Evolutionary conservation across 2,113 vertebrate genomes (phyloP).

Genomic region (Muntiacus muntjak): DNA sequence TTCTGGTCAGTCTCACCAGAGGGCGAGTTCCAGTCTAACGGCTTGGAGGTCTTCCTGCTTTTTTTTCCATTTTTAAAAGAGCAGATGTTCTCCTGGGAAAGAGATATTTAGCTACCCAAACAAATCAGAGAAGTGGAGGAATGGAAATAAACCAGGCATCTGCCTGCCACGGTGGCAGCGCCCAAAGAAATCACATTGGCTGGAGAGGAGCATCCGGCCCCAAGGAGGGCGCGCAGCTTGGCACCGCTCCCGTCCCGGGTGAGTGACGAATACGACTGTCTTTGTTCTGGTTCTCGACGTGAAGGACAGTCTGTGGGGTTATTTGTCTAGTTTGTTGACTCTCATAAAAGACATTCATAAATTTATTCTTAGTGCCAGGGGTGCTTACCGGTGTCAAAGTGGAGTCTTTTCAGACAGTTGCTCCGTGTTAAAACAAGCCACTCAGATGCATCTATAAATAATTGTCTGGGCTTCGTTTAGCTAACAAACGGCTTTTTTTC

Average conservation of each 20-base stretch:
- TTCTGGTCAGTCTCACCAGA: not conserved
- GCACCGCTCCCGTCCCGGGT: not conserved
- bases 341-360: slow-evolving; percentile 81
- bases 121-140: slow-evolving; percentile 6
- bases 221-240: slow-evolving; percentile 57
- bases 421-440: slow-evolving; percentile 77
- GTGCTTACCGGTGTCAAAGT: slow-evolving; percentile 76
- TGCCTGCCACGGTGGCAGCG: slow-evolving; percentile 65
- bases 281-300: slow-evolving; percentile 77
- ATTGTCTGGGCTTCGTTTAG: slow-evolving; percentile 78
- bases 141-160: slow-evolving; percentile 61
- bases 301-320: slow-evolving; percentile 75
- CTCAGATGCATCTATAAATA: slow-evolving; percentile 80
- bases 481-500: slow-evolving; percentile 74
- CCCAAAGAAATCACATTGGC: slow-evolving; percentile 66
- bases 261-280: slow-evolving; percentile 71
- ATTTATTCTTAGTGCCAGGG: slow-evolving; percentile 77
- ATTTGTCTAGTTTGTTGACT: slow-evolving; percentile 79
- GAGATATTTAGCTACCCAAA: slow-evolving; percentile 38
- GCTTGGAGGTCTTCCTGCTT: not conserved
- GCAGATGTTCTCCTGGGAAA: slow-evolving; percentile 32
- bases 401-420: slow-evolving; percentile 74
- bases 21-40: not conserved
- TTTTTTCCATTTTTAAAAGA: slow-evolving; percentile 36
- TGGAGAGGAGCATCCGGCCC: slow-evolving; percentile 60